Conservation (phyloP, 2,113 vertebrate genomes). For the Callaeas wilsoni region DNA sequence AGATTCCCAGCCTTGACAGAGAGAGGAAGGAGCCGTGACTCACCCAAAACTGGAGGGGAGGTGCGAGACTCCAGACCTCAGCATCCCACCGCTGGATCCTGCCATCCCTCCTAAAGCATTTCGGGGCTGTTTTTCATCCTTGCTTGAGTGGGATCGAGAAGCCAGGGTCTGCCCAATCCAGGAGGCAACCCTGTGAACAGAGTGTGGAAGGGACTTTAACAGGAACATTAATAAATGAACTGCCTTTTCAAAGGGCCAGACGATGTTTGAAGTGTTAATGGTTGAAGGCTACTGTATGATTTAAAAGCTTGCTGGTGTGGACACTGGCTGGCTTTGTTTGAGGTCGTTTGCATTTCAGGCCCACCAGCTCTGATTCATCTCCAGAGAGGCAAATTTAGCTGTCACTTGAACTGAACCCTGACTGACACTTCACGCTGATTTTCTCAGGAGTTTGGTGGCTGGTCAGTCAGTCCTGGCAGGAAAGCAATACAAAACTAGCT, state of each 20-base stretch:
- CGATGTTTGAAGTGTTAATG: slow-evolving; percentile 11
- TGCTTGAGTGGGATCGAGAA: background rate
- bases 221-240: slow-evolving; percentile 21
- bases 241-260: background rate
- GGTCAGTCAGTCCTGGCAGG: slow-evolving; percentile 11
- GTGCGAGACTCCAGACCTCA: background rate
- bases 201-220: background rate
- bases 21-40: background rate
- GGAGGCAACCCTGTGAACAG: background rate
- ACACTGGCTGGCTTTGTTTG: slow-evolving; percentile 30
- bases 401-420: slow-evolving; percentile 39
- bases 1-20: background rate
- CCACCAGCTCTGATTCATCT: background rate
- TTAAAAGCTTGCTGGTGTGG: slow-evolving; percentile 6
- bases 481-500: background rate
- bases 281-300: slow-evolving; percentile 14
- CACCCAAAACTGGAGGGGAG: background rate
- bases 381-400: slow-evolving; percentile 25
- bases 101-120: background rate
- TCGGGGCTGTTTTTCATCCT: background rate
- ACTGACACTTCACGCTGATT: slow-evolving; percentile 38
- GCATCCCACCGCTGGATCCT: background rate
- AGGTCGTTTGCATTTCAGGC: background rate
- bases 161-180: background rate
- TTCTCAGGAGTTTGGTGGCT: slow-evolving; percentile 31